A percentile compares a stretch with the other conserved stretches of the same genome.
phyloP scores from a whole-genome alignment of 2,797 vertebrate genomes.

The Setipinna tenuifilis region DNA sequence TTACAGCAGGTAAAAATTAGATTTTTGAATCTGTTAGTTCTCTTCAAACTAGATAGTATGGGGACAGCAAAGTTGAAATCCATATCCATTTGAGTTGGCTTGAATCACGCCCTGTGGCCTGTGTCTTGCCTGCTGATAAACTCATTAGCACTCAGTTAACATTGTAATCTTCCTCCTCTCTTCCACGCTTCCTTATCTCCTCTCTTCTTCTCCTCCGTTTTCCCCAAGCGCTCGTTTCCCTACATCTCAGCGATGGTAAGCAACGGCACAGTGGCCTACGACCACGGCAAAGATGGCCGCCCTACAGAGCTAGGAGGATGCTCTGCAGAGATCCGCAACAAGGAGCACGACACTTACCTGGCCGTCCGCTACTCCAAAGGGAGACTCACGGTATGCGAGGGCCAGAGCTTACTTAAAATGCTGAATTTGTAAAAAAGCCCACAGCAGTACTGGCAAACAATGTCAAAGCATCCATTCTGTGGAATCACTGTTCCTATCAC shows the following conservation, averaged over 20 bases:
- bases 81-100: too few relatives aligned
- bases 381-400: constrained; percentile 84
- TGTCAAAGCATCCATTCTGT: too few relatives aligned
- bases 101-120: too few relatives aligned
- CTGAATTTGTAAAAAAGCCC: too few relatives aligned
- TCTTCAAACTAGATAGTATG: too few relatives aligned
- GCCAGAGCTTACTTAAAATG: background rate
- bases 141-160: background rate
- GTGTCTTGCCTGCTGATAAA: background rate
- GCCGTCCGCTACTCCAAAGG: constrained; percentile 92
- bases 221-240: constrained; percentile 87
- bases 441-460: too few relatives aligned
- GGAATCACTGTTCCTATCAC: background rate
- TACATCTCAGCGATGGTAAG: constrained; percentile 96
- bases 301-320: constrained; percentile 91
- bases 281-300: constrained; percentile 94
- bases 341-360: constrained; percentile 92
- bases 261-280: constrained; percentile 91
- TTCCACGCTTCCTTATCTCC: background rate
- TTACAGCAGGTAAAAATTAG: too few relatives aligned
- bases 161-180: background rate
- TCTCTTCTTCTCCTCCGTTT: background rate
- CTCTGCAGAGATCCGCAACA: constrained; percentile 90
- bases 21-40: too few relatives aligned
- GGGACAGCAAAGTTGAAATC: too few relatives aligned